phyloP scores from a whole-genome alignment of 1,140 invertebrate genomes.

The Trachymyrmex septentrionalis region DNA sequence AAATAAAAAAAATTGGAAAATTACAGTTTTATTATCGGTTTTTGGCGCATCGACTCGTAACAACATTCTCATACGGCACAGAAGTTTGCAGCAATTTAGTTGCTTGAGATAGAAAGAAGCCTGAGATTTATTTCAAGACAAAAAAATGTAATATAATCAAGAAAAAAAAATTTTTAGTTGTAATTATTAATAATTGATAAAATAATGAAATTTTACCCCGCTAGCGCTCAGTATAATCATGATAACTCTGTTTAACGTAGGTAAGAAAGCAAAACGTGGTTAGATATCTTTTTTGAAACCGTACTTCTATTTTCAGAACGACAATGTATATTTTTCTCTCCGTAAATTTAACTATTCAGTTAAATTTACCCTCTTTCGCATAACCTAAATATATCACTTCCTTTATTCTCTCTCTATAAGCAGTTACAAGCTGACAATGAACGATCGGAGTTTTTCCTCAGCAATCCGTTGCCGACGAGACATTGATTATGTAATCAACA shows the following conservation, averaged over 20 bases:
- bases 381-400: neutral
- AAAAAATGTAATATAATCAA: too few relatives aligned
- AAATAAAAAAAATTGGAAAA: too few relatives aligned
- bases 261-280: neutral
- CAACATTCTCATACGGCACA: too few relatives aligned
- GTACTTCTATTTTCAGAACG: neutral
- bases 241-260: neutral
- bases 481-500: slow-evolving; percentile 73
- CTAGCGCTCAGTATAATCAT: neutral
- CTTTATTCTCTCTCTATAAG: neutral
- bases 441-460: slow-evolving; percentile 42
- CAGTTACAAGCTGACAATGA: slow-evolving; percentile 17
- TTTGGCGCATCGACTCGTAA: too few relatives aligned
- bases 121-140: too few relatives aligned
- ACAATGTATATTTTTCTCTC: neutral
- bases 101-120: too few relatives aligned
- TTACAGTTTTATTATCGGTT: too few relatives aligned
- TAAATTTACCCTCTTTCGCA: neutral
- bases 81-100: too few relatives aligned
- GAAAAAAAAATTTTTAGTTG: too few relatives aligned
- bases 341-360: neutral
- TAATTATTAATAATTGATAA: too few relatives aligned
- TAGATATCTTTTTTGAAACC: too few relatives aligned
- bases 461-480: slow-evolving; percentile 25
- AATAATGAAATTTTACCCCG: too few relatives aligned